phyloP scores from a whole-genome alignment of 92 coral and sea anemone genomes.

The Paramuricea clavata region DNA sequence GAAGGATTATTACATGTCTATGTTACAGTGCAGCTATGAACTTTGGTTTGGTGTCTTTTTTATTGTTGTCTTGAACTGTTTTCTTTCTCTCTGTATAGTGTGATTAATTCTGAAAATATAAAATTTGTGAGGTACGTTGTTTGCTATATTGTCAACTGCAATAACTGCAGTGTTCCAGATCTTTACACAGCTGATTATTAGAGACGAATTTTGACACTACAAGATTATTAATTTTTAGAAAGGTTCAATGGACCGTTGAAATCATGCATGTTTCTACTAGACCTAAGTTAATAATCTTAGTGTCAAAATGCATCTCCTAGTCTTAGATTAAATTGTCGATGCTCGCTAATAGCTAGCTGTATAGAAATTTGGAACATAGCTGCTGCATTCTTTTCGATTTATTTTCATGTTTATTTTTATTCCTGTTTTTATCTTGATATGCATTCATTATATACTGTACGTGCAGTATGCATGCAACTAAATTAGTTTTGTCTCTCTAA shows the following conservation, averaged over 20 bases:
- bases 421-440: not conserved
- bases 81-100: conserved; percentile 73
- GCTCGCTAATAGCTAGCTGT: too few species aligned
- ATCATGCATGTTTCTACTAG: too few species aligned
- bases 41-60: not conserved
- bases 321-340: too few species aligned
- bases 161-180: too few species aligned
- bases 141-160: not conserved
- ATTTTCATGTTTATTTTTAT: not conserved
- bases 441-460: not conserved
- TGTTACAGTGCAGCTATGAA: not conserved
- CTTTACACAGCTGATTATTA: too few species aligned
- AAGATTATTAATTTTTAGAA: too few species aligned
- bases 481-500: not conserved
- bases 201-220: too few species aligned
- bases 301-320: too few species aligned
- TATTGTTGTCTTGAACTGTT: conserved; percentile 12
- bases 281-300: too few species aligned
- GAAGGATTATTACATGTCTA: not conserved
- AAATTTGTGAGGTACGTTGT: conserved; percentile 83
- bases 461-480: too few species aligned
- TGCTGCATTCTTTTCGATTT: not conserved
- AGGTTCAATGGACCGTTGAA: too few species aligned
- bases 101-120: conserved; percentile 87
- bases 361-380: too few species aligned